Conservation (phyloP, 2,888 invertebrate genomes). For the Oasisia sp. region DNA sequence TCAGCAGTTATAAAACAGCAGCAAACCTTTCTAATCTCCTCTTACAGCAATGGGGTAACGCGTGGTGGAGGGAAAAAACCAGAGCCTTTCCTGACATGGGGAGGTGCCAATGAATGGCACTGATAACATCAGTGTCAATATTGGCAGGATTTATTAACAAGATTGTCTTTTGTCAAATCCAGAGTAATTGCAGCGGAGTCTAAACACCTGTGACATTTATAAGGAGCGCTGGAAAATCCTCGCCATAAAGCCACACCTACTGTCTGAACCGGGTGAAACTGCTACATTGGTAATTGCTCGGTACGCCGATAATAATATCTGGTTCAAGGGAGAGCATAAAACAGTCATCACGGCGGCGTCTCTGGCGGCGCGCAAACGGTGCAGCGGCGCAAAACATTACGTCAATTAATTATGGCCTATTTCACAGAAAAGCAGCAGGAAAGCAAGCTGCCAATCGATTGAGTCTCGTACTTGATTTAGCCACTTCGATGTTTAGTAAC, state of each 20-base stretch:
- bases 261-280: not conserved
- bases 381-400: not conserved
- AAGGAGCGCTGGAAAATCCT: not conserved
- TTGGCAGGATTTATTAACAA: not conserved
- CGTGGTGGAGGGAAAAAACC: not conserved
- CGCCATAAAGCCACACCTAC: not conserved
- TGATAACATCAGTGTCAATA: not conserved
- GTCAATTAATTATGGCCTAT: conserved; percentile 12
- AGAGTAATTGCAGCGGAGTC: not conserved
- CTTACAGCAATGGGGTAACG: not conserved
- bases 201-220: conserved; percentile 5
- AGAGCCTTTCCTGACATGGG: not conserved
- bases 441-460: conserved; percentile 9
- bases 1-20: conserved; percentile 17
- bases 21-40: not conserved
- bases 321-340: not conserved
- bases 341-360: not conserved
- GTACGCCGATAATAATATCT: conserved; percentile 12
- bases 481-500: conserved; percentile 17
- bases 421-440: conserved; percentile 11
- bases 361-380: not conserved
- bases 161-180: not conserved
- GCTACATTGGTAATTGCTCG: not conserved
- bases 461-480: conserved; percentile 17
- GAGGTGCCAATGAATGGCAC: not conserved